Evolutionary conservation across 2,888 invertebrate genomes (phyloP), one percentile per base, ranked within the genome.

Genomic region (Ischnus inquisitorius): DNA sequence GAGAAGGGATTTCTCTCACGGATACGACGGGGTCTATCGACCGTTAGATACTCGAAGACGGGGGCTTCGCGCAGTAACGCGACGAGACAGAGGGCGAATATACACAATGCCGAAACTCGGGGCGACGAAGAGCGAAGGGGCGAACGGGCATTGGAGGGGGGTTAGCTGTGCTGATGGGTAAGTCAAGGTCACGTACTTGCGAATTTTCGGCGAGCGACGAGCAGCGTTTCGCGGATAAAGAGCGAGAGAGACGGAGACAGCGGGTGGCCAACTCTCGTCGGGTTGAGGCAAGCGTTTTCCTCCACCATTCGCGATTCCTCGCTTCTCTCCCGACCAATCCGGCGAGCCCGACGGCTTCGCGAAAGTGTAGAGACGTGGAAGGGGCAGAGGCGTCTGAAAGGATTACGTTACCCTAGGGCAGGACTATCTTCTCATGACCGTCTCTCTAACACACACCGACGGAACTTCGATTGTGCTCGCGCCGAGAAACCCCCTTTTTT

Each of bases 381-480:
- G 68, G 84, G 82, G 82, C 10, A 65, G 16, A 28, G 22, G 67
- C 84, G 89, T 85, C 85, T 87, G 84, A 87, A 89, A 91, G 91
- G 91, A 91, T 92, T 90, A 92, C 89, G 90, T 92, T 93, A 92
- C 87, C 92, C 92, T 91, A 93, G 91, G 91, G 90, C 91, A 91
- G 91, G 90, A 89, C 88, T 86, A 87, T 90, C 84, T 72, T 78
- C 80, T 62, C 82, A 25, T 41, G 76, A 39, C 67, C 65, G 48
- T 34, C 46, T 34, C 46, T 62, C 46, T 54, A 46, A 51, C 28
- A 28, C 46, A 62, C 34, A 34, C 34, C 34, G 34, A 54, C 54
- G 54, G 74, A 84, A 57, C 43, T 41, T 48, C 12, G 8, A 71
- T 34, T 65, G 54, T 54, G 54, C 3, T 22, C 3, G 16, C 51